Evolutionary conservation across 2,797 vertebrate genomes (phyloP).

Genomic region (Urocyon cinereoargenteus): DNA sequence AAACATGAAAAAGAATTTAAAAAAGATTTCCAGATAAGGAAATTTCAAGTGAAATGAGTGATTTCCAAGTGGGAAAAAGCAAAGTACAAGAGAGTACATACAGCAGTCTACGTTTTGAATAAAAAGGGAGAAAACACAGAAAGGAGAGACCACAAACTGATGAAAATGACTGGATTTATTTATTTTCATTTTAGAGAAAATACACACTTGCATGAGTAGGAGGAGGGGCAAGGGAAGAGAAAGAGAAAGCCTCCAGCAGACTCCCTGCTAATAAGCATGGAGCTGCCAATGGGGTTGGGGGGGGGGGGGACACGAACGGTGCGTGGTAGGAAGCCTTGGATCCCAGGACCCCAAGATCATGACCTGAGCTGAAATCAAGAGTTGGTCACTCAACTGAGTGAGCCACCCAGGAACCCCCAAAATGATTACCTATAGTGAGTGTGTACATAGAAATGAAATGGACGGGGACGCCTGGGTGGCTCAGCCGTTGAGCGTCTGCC

Average conservation of each 20-base stretch:
- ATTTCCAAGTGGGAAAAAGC: background rate
- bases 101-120: background rate
- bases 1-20: background rate
- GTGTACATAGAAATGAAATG: no score
- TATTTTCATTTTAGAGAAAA: background rate
- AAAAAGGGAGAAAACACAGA: background rate
- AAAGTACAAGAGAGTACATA: background rate
- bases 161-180: background rate
- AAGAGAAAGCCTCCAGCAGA: background rate
- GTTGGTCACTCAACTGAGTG: background rate
- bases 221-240: background rate
- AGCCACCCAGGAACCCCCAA: background rate
- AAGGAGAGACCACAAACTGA: conserved; percentile 27
- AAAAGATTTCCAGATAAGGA: background rate
- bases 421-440: background rate
- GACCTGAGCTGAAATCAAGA: background rate
- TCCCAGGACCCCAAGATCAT: background rate
- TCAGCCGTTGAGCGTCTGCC: no score
- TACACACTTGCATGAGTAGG: background rate
- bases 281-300: background rate
- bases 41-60: background rate
- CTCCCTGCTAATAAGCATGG: background rate
- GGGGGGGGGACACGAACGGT: no score
- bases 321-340: background rate
- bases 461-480: no score